Evolutionary conservation across 2,113 vertebrate genomes (phyloP), one percentile per base, ranked within the genome.

Genomic region (Coregonus clupeaformis): DNA sequence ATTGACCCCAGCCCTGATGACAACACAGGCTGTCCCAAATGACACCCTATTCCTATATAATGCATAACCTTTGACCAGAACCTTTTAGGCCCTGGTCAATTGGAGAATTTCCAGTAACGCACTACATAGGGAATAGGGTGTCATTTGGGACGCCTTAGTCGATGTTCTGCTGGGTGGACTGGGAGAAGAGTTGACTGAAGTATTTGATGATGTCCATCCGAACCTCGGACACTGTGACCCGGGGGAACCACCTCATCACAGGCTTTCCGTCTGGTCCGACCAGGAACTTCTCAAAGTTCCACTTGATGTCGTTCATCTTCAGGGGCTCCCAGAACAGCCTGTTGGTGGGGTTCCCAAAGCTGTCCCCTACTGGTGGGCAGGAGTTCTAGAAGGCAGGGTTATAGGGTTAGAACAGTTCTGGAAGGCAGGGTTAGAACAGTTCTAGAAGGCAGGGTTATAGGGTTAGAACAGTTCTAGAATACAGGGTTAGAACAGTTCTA

Each of bases 281-380:
- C 78, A 99, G 91, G 83, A 99, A 98, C 92, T 99, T 99, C 90
- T 99, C 98, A 0, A 99, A 99, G 89, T 99, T 99, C 98, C 98
- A 99, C 91, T 98, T 98, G 90, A 99, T 92, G 91, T 99, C 97
- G 0, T 83, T 94, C 82, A 90, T 42, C 86, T 93, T 94, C 77
- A 99, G 68, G 18, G 96, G 95, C 4, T 95, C 87, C 97, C 97
- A 99, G 87, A 98, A 97, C 72, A 99, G 89, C 16, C 89, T 81
- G 74, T 80, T 82, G 4, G n/a, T 47, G 6, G 93, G 72, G 70
- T 89, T 79, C 2, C 95, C 96, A 0, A 99, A 93, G 75, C 82
- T 87, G 29, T 94, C 94, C 0, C 94, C 87, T 20, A 95, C 95
- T 0, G 97, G 94, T 0, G 96, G 96, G 49, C 98, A 99, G 76